Conservation (phyloP, 30 jellyfish, hydroid and myxozoan genomes). For the Hydra vulgaris region DNA sequence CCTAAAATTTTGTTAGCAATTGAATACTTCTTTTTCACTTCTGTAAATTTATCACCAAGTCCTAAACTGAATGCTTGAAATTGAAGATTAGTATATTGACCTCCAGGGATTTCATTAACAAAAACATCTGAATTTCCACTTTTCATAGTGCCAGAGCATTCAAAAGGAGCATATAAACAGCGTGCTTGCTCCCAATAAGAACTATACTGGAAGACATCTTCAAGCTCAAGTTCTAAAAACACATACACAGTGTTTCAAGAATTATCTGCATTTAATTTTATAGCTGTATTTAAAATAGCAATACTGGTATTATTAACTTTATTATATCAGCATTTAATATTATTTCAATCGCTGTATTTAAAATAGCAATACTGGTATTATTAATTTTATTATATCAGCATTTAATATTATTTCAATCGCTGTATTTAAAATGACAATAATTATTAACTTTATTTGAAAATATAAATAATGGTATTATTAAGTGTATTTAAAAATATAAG, state of each 20-base stretch:
- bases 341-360: too few species aligned
- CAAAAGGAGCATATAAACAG: slow-evolving; percentile 95
- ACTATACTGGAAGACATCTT: slow-evolving; percentile 67
- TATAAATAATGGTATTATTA: too few species aligned
- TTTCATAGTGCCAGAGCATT: slow-evolving; percentile 93
- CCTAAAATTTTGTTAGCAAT: slow-evolving; percentile 93
- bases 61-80: slow-evolving; percentile 99
- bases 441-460: too few species aligned
- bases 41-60: slow-evolving; percentile 86
- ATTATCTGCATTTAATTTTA: background rate
- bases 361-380: too few species aligned
- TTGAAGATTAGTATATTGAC: slow-evolving; percentile 98
- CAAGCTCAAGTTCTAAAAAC: slow-evolving; percentile 62
- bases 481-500: too few species aligned
- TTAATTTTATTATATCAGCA: too few species aligned
- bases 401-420: too few species aligned
- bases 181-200: slow-evolving; percentile 99
- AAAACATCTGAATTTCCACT: slow-evolving; percentile 98
- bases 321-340: too few species aligned
- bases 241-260: too few species aligned
- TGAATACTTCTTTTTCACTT: slow-evolving; percentile 76
- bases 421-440: too few species aligned
- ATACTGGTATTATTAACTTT: too few species aligned
- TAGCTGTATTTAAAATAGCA: background rate
- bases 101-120: slow-evolving; percentile 97